phyloP scores from a whole-genome alignment of 2,113 vertebrate species.

The Lathamus discolor region DNA sequence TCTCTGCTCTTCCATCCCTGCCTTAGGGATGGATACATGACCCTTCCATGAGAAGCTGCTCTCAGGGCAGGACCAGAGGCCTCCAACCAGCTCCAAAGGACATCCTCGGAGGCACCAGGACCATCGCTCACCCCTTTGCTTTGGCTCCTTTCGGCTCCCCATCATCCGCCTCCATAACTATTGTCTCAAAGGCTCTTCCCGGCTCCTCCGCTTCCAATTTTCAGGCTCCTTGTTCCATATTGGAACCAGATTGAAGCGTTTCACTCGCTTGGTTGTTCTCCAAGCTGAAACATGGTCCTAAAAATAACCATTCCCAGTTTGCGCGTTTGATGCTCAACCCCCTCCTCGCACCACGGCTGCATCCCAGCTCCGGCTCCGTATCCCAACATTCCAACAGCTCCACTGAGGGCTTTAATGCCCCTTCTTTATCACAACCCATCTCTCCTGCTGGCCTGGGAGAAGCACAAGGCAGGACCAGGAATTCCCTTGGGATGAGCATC shows the following conservation, averaged over 20 bases:
- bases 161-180: background rate
- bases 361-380: background rate
- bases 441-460: background rate
- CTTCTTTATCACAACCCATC: background rate
- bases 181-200: background rate
- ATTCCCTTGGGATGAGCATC: background rate
- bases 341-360: background rate
- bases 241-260: slow-evolving; percentile 31
- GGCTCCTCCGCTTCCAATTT: background rate
- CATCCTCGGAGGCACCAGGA: background rate
- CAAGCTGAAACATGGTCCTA: slow-evolving; percentile 36
- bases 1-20: no score
- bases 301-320: slow-evolving; percentile 45
- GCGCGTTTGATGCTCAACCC: background rate
- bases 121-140: background rate
- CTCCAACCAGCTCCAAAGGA: background rate
- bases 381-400: background rate
- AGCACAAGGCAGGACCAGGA: background rate
- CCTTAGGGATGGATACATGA: background rate
- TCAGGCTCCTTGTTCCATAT: background rate
- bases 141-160: background rate
- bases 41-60: background rate
- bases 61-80: background rate
- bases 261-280: slow-evolving; percentile 5
- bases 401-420: rapidly evolving